phyloP scores from a whole-genome alignment of 2,113 vertebrate species.

The Anser brachyrhynchus region DNA sequence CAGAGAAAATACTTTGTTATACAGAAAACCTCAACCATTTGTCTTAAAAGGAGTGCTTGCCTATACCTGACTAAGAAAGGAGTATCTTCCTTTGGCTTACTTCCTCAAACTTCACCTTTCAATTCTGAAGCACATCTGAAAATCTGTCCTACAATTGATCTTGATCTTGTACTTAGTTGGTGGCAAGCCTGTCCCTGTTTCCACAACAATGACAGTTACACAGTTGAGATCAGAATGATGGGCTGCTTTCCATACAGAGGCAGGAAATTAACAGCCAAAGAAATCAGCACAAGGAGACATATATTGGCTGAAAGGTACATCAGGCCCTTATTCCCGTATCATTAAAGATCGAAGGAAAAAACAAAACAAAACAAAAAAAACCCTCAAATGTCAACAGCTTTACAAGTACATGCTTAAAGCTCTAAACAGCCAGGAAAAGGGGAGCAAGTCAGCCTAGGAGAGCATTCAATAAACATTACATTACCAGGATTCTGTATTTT shows the following conservation, averaged over 20 bases:
- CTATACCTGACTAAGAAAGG: background rate
- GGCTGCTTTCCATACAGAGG: background rate
- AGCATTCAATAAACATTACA: background rate
- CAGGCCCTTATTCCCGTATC: background rate
- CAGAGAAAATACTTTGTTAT: background rate
- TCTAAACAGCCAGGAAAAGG: background rate
- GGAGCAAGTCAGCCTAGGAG: background rate
- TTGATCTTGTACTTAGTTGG: background rate
- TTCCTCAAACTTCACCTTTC: background rate
- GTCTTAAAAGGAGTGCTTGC: background rate
- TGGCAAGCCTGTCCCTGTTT: background rate
- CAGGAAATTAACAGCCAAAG: constrained; percentile 11
- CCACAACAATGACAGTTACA: background rate
- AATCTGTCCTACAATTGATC: background rate
- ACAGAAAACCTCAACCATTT: background rate
- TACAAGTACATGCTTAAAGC: constrained; percentile 25
- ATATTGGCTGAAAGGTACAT: background rate
- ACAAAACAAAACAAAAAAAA: background rate
- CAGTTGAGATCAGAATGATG: background rate
- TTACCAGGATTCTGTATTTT: background rate
- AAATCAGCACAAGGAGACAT: background rate
- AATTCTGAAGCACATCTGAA: background rate
- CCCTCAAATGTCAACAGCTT: constrained; percentile 52
- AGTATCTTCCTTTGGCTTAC: background rate
- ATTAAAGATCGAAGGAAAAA: background rate